Evolutionary conservation across 2,113 vertebrate genomes (phyloP).

Genomic region (Nerophis ophidion): DNA sequence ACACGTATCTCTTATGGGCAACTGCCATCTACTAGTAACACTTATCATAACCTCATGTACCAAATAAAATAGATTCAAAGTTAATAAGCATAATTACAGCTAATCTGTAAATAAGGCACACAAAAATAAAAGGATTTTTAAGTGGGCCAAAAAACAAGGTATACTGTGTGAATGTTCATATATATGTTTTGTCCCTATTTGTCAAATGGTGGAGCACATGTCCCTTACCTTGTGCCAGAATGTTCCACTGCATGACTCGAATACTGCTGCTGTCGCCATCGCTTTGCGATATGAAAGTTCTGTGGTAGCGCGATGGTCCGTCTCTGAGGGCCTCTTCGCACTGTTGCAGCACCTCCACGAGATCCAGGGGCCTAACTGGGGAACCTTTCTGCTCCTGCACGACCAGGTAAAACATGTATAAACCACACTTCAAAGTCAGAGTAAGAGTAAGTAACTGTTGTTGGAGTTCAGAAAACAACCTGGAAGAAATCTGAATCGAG

Average conservation of each 20-base stretch:
- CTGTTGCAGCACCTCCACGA: conserved; percentile 79
- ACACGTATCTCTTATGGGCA: too few relatives aligned
- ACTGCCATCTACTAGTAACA: too few relatives aligned
- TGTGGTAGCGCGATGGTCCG: conserved; percentile 75
- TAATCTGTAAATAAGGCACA: too few relatives aligned
- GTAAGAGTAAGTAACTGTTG: too few relatives aligned
- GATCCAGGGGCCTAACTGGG: conserved; percentile 65
- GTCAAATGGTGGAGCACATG: not conserved
- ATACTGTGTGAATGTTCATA: too few relatives aligned
- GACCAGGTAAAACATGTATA: not conserved
- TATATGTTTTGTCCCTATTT: too few relatives aligned
- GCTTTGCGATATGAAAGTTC: conserved; percentile 69
- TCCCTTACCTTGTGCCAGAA: conserved; percentile 89
- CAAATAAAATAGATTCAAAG: too few relatives aligned
- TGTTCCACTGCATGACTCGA: conserved; percentile 98
- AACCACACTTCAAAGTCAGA: not conserved
- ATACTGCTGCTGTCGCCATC: conserved; percentile 68
- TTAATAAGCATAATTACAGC: too few relatives aligned
- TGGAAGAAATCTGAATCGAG: conserved; percentile 51
- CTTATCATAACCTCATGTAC: too few relatives aligned
- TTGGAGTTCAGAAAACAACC: conserved; percentile 20
- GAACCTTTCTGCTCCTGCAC: conserved; percentile 35
- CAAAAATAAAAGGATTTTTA: too few relatives aligned
- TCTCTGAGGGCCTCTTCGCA: conserved; percentile 80
- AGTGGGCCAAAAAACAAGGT: too few relatives aligned